Percentiles rank a stretch among this genome's conserved stretches.
Evolutionary conservation across 2,797 vertebrate species (phyloP).

Genomic region (Leptatherina wallacei): DNA sequence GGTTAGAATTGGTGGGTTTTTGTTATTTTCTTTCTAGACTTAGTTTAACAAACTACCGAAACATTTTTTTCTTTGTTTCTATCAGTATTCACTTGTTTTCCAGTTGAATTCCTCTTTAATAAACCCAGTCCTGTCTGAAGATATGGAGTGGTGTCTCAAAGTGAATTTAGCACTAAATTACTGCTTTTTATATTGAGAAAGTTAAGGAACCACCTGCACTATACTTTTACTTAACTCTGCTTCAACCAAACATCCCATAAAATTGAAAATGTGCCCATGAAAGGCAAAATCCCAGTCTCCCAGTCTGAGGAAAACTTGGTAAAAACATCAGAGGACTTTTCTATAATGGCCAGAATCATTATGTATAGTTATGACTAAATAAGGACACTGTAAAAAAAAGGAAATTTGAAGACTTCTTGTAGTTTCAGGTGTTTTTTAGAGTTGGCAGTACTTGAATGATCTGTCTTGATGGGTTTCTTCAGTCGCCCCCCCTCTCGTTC

Average conservation of each 20-base stretch:
- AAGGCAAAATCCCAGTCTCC: conserved; percentile 1
- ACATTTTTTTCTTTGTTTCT: neutral
- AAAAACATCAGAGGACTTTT: neutral
- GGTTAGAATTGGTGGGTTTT: neutral
- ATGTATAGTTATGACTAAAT: too few relatives aligned
- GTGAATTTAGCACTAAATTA: neutral
- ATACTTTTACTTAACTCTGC: conserved; percentile 2
- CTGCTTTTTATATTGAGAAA: too few relatives aligned
- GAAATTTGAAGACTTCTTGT: too few relatives aligned
- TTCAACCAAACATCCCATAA: conserved; percentile 7
- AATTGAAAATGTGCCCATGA: conserved; percentile 1
- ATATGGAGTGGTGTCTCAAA: neutral
- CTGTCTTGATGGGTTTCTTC: neutral
- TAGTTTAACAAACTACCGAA: neutral
- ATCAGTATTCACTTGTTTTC: neutral
- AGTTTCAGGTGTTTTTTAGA: too few relatives aligned
- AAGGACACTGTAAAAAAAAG: too few relatives aligned
- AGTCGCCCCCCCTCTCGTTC: too few relatives aligned
- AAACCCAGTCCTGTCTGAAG: neutral
- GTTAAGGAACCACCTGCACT: neutral
- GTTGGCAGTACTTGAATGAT: neutral
- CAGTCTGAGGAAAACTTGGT: neutral
- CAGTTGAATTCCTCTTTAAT: neutral
- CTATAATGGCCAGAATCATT: neutral
- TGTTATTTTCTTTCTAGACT: neutral